These are phyloP conservation scores for Scomber colias DNA, from an alignment of 2,113 vertebrate genomes.

Conservation along the genomic window DNA sequence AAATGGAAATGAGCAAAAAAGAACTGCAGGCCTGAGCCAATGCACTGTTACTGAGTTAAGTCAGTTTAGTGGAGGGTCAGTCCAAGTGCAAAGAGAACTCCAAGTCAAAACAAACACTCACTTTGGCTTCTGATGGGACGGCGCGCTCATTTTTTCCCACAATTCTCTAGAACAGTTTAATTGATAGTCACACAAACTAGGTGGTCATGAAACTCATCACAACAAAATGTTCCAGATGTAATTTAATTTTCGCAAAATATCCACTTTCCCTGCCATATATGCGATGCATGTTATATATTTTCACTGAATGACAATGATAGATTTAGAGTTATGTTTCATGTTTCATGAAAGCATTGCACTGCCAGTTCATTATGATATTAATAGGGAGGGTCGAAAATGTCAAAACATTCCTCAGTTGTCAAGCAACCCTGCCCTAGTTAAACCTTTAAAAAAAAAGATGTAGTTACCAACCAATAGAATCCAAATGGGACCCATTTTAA, in stretches of 20 bases:
- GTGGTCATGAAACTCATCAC: constrained; percentile 70
- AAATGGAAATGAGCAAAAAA: constrained; percentile 53
- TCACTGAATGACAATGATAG: constrained; percentile 51
- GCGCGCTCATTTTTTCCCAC: constrained; percentile 70
- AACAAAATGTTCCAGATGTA: constrained; percentile 64
- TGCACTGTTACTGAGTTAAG: constrained; percentile 71
- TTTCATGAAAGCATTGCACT: constrained; percentile 34
- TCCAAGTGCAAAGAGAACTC: constrained; percentile 80
- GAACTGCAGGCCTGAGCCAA: constrained; percentile 56
- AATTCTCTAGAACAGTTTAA: constrained; percentile 64
- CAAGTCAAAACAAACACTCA: constrained; percentile 82
- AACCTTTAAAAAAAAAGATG: constrained; percentile 31
- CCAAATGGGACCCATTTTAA: constrained; percentile 86
- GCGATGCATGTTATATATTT: constrained; percentile 54
- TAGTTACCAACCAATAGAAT: constrained; percentile 74
- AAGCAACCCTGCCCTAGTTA: constrained; percentile 59
- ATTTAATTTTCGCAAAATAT: constrained; percentile 55
- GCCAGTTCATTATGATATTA: constrained; percentile 59
- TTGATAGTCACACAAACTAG: constrained; percentile 63
- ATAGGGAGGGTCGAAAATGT: constrained; percentile 56
- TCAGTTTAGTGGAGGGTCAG: constrained; percentile 76
- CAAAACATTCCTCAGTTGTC: constrained; percentile 67
- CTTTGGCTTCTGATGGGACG: constrained; percentile 77
- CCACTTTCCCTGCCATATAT: constrained; percentile 33
- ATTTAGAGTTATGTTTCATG: constrained; percentile 45